These are phyloP conservation scores for Ondatra zibethicus DNA, from an alignment of 2,113 vertebrate species.

Conservation along the genomic window DNA sequence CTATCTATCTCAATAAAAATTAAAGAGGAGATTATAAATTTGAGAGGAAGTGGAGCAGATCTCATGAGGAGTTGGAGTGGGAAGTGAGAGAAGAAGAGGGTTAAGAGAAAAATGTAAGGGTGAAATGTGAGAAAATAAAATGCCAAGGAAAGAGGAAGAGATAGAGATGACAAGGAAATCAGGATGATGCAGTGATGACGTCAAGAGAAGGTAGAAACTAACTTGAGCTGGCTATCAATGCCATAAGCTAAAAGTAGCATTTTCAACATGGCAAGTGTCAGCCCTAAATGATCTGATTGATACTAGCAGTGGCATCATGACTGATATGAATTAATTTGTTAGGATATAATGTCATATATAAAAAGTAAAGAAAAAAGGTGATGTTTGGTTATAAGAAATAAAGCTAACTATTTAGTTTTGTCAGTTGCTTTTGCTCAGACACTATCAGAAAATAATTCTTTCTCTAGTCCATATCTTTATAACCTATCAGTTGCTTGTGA, in stretches of 20 bases:
- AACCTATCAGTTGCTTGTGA: neutral
- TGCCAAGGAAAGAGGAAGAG: neutral
- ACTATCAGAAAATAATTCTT: neutral
- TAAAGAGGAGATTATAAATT: neutral
- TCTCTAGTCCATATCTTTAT: neutral
- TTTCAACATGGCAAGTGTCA: neutral
- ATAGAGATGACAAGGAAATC: neutral
- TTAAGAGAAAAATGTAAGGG: neutral
- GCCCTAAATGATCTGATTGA: neutral
- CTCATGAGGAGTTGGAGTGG: neutral
- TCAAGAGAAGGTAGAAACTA: neutral
- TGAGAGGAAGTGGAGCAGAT: neutral
- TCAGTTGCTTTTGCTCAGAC: constrained; percentile 4
- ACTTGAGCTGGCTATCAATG: neutral
- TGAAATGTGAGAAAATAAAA: neutral
- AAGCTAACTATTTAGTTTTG: neutral
- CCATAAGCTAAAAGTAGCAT: neutral
- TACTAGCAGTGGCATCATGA: neutral
- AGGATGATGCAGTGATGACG: neutral
- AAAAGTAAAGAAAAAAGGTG: neutral
- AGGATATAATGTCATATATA: neutral
- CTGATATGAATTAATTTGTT: neutral
- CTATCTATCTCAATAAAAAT: neutral
- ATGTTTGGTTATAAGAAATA: neutral
- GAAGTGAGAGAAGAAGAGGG: neutral